Conservation (phyloP, 2,113 vertebrate genomes). For the Bambusicola thoracicus region DNA sequence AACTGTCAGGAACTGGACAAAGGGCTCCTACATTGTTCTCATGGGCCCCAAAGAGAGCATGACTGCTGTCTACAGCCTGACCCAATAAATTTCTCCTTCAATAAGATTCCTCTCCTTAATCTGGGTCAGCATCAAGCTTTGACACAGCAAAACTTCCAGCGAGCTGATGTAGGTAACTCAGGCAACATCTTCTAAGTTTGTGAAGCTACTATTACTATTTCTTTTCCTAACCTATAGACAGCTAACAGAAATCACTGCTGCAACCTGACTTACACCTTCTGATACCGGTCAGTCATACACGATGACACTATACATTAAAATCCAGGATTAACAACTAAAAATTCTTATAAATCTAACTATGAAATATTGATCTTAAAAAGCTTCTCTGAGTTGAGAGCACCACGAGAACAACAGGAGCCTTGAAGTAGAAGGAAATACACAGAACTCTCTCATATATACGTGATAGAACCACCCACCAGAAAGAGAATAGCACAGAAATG, state of each 20-base stretch:
- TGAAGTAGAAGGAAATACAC: neutral
- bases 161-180: neutral
- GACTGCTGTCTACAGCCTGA: neutral
- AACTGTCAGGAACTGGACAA: neutral
- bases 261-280: neutral
- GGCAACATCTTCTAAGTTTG: neutral
- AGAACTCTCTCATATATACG: neutral
- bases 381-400: neutral
- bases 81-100: neutral
- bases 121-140: neutral
- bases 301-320: neutral
- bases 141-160: neutral
- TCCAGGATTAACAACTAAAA: neutral
- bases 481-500: neutral
- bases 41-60: neutral
- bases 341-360: neutral
- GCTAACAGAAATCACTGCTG: neutral
- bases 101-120: neutral
- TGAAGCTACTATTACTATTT: neutral
- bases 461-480: neutral
- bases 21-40: neutral
- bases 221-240: neutral
- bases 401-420: conserved; percentile 51
- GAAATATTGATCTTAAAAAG: neutral
- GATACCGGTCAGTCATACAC: neutral